Percentiles rank a stretch among this genome's conserved stretches.
These are phyloP conservation scores for Hemitrygon akajei DNA, from an alignment of 2,797 vertebrate genomes.

Conservation along the genomic window DNA sequence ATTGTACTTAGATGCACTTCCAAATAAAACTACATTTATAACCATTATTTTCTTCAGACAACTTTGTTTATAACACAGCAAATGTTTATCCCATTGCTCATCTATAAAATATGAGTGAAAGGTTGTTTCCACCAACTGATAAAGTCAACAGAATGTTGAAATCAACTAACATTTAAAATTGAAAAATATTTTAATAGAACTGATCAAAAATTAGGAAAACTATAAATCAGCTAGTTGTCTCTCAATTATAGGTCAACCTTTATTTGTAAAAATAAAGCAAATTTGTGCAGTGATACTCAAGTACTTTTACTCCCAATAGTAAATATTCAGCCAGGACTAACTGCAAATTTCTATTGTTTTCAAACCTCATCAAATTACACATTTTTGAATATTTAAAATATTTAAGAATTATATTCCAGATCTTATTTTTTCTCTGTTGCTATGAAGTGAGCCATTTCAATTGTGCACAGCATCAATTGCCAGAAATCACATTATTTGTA, in stretches of 20 bases:
- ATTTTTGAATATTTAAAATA: background rate
- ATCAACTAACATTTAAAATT: background rate
- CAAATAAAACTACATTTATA: no score
- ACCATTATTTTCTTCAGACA: no score
- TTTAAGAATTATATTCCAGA: background rate
- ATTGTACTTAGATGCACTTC: no score
- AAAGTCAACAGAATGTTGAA: no score
- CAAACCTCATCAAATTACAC: background rate
- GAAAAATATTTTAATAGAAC: background rate
- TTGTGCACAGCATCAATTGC: background rate
- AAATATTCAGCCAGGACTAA: background rate
- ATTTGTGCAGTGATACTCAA: background rate
- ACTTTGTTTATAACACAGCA: no score
- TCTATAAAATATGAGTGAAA: no score
- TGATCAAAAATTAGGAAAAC: background rate
- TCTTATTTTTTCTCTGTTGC: background rate
- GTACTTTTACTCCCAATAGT: background rate
- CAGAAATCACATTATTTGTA: background rate
- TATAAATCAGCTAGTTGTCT: background rate
- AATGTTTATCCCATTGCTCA: no score
- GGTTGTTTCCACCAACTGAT: no score
- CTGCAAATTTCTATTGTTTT: background rate
- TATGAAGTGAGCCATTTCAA: background rate
- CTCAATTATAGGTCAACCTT: background rate
- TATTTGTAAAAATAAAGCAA: slow-evolving; percentile 1